Percentiles rank a stretch among this genome's conserved stretches.
Evolutionary conservation across 92 coral and sea anemone genomes (phyloP).

Genomic region (Bergia puertoricense): DNA sequence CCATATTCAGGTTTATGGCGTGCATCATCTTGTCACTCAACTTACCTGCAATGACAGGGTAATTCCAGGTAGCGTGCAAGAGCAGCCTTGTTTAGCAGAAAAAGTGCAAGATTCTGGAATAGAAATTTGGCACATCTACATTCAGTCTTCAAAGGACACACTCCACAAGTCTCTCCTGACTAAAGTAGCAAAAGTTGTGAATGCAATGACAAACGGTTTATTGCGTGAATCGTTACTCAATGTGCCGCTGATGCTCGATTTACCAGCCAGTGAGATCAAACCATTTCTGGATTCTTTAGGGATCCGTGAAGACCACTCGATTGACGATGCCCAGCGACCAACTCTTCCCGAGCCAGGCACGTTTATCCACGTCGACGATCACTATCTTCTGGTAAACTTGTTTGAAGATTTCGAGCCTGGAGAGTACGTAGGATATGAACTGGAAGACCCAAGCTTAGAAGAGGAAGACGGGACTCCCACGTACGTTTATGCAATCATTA

Average conservation of each 20-base stretch:
- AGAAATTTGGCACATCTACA: conserved; percentile 63
- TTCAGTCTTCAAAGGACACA: conserved; percentile 26
- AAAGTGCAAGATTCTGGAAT: neutral
- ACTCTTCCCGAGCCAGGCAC: conserved; percentile 62
- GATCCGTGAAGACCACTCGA: conserved; percentile 59
- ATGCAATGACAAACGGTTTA: conserved; percentile 43
- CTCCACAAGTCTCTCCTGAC: conserved; percentile 7
- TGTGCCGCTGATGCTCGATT: conserved; percentile 53
- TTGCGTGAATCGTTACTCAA: conserved; percentile 44
- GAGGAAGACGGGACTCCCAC: conserved; percentile 61
- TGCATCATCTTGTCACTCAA: conserved; percentile 37
- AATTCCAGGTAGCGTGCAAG: conserved; percentile 53
- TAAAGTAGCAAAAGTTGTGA: conserved; percentile 45
- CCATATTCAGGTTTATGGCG: conserved; percentile 47
- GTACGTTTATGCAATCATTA: conserved; percentile 30
- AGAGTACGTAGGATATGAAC: conserved; percentile 54
- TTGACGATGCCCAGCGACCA: conserved; percentile 1
- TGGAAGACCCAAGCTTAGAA: conserved; percentile 74
- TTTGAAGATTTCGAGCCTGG: conserved; percentile 41
- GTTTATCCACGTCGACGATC: conserved; percentile 64
- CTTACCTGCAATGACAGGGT: conserved; percentile 39
- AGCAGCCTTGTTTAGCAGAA: conserved; percentile 62
- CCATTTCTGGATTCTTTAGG: conserved; percentile 49
- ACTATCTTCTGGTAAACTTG: conserved; percentile 60
- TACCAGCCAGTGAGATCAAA: conserved; percentile 30